Conservation (phyloP, 2,797 vertebrate genomes). For the Propithecus deckenii region DNA sequence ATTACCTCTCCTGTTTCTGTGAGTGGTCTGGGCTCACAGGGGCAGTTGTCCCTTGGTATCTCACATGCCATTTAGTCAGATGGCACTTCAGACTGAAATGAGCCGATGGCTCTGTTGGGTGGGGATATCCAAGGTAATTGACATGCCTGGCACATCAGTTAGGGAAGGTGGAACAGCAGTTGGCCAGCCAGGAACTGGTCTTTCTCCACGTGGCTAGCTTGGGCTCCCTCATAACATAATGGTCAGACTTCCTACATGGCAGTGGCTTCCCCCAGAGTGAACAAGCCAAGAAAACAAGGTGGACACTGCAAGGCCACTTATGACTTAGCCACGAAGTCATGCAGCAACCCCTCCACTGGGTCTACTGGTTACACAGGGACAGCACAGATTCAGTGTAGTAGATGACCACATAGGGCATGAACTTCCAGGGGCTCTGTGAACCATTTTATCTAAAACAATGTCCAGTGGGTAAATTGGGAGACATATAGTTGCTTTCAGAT, state of each 20-base stretch:
- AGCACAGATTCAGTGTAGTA: background rate
- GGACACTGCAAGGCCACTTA: background rate
- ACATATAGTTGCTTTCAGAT: background rate
- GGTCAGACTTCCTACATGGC: background rate
- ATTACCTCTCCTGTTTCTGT: background rate
- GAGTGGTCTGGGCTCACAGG: background rate
- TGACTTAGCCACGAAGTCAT: background rate
- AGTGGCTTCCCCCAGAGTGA: background rate
- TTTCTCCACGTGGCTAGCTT: background rate
- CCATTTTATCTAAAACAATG: background rate
- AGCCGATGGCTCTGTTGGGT: no score
- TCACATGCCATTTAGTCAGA: background rate
- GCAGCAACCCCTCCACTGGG: background rate
- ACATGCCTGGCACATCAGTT: no score
- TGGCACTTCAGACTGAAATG: background rate
- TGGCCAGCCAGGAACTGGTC: background rate
- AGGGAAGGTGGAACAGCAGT: background rate
- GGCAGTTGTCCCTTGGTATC: background rate
- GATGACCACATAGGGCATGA: background rate
- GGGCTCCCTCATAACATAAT: background rate
- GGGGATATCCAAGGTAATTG: background rate
- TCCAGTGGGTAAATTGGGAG: rapidly evolving
- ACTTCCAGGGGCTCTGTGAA: background rate
- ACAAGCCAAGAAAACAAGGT: background rate
- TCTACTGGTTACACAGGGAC: background rate